Base-by-base conservation (phyloP, 2,888 invertebrate genomes). In the Drosophila emarginata region DNA sequence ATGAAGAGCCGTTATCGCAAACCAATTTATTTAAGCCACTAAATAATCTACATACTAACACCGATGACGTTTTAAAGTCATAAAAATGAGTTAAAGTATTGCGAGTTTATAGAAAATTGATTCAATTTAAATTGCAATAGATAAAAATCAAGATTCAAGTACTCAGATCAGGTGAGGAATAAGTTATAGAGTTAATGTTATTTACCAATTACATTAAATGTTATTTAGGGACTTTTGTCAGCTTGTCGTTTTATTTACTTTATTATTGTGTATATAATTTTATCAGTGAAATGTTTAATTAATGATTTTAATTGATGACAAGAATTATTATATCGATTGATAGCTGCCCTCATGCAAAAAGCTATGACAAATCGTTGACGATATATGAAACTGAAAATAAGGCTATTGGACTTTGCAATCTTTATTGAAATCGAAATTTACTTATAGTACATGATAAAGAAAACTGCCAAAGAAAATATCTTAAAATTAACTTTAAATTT, bases 361-460 rank as follows among this genome's bases (percentile, higher is more conserved):
- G 11, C 37, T 50, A 81, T 80, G 82, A 80, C 79, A 77, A 80
- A 85, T 82, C 67, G 70, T 40, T 64, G 32, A 37, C 15, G 28
- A 40, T 12, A 58, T 66, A 59, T 63, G 54, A 64, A 64, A 57
- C 7, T 15, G 36, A 61, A 60, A 53, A 51, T 26, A 62, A 1
- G 23, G 21, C 45, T 21, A 39, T 64, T 79, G 85, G 71, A 81
- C 85, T 81, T 77, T 79, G 81, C 23, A 59, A 60, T 61, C 66
- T 65, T 59, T 63, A 69, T 75, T 40, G 39, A 32, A 69, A 45
- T 56, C 12, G 45, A 68, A 26, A 12, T 37, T 32, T 11, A 11
- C 32, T 11, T 2, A 32, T 32, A 32, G 32, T 9, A 1, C 9
- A 36, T 4, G 15, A 32, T 11, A 53, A 53, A 15, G 12, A 12